Evolutionary conservation across 2,888 invertebrate species (phyloP), one percentile per base, ranked within the genome.

Genomic region (Spilosoma lubricipeda): DNA sequence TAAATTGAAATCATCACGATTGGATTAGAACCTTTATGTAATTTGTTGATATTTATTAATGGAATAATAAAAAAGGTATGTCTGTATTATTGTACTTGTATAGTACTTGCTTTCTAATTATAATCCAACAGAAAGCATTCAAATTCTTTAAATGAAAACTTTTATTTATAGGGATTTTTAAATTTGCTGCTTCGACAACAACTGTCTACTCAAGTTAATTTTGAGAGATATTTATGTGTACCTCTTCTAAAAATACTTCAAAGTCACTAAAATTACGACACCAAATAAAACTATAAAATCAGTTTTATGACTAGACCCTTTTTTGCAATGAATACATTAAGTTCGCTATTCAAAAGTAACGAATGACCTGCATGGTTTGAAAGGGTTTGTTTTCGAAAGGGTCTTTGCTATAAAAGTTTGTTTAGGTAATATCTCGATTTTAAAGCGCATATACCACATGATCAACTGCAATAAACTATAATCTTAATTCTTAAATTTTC

Each of bases 321-420:
- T 67, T 76, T 74, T 68, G 63, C 72, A 66, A 74, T 82, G 77
- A 76, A 82, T 82, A 82, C 81, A 77, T 77, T 79, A 81, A 66
- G 39, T 33, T 74, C 27, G 39, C 30, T 65, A 27, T 74, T 71
- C 64, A 74, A 27, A 71, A 48, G 71, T 71, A 52, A 71, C 33
- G 56, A 36, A 69, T 33, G 18, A n/a, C n/a, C 33, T 56, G 56
- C n/a, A 18, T 68, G 30, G 3, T 36, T 68, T 36, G 36, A 69
- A 30, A 68, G n/a, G 11, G 67, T 23, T 5, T 33, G 48, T 67
- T 5, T 48, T 67, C 30, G 4, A 20, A 23, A 67, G 66, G 15
- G 13, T 36, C 11, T 48, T 52, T 9, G 23, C 45, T 45, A 15
- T 56, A n/a, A n/a, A 56, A n/a, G n/a, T 52, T 52, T 23, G 23